Base-by-base conservation (phyloP, 1,140 invertebrate species). In the Drosophila bocki region DNA sequence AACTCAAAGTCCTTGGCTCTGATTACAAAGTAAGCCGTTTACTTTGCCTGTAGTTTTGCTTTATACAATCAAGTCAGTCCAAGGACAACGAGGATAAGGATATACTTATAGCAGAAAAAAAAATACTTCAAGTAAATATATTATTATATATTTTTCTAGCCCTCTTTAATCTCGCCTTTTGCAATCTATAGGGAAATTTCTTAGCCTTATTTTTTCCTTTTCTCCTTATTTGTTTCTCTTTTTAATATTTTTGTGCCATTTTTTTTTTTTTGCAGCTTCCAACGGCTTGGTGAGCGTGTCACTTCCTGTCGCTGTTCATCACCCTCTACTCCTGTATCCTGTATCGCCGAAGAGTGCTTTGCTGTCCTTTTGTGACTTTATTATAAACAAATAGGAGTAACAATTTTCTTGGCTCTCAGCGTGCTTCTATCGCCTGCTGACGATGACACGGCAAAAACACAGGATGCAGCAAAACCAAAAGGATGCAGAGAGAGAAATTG, bases 21-120 rank as follows among this genome's bases (percentile, higher is more conserved):
- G 82, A 85, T 85, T 85, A 86, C 82, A 86, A 82, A 86, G 78
- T 86, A 85, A 85, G 82, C 65, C 82, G 82, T 85, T 85, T 78
- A 80, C 63, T 70, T 68, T 70, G 61, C 63, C 42, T 75, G 60
- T 57, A 65, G 48, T 62, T 78, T 86, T 60, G 60, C 82, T 86
- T 85, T 81, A 82, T 85, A 61, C 82, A 85, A 85, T 85, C 82
- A 85, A 67, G 53, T 74, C 50, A 47, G 33, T 45, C 13, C 39
- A 51, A 53, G 45, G 53, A 75, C 60, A 58, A 22, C 41, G 4
- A 11, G 37, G 8, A 44, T 44, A 9, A 8, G 39, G 13, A 44
- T 19, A 19, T 44, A 32, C 29, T 42, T 9, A 15, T 1, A 4
- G 4, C 22, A 22, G 22, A 22, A 13, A 2, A 39, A 39, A 12